phyloP scores from a whole-genome alignment of 2,888 invertebrate genomes.

The Drosophila fungiperda region DNA sequence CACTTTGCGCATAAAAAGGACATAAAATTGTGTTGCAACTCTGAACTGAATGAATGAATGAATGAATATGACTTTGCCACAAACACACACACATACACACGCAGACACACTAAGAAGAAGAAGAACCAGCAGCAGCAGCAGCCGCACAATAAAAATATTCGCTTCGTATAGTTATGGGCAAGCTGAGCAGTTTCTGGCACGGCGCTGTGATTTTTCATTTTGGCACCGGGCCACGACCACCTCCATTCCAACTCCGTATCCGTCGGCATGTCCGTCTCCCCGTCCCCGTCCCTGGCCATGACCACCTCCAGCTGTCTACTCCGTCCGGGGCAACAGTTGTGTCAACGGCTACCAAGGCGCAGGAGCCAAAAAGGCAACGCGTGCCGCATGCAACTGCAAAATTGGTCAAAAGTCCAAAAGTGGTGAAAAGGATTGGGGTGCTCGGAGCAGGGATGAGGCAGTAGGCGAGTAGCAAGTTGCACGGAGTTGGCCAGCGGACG shows the following conservation, averaged over 20 bases:
- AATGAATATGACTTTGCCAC: slow-evolving; percentile 68
- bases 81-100: slow-evolving; percentile 23
- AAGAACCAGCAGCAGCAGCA: slow-evolving; percentile 19
- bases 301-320: slow-evolving; percentile 28
- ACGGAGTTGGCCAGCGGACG: slow-evolving; percentile 23
- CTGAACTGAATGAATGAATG: slow-evolving; percentile 67
- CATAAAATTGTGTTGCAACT: slow-evolving; percentile 78
- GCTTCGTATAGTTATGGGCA: slow-evolving; percentile 54
- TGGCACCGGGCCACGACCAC: slow-evolving; percentile 37
- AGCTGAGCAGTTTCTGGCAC: slow-evolving; percentile 62
- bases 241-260: slow-evolving; percentile 17
- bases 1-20: slow-evolving; percentile 67
- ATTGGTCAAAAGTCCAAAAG: slow-evolving; percentile 36
- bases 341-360: slow-evolving; percentile 52
- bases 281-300: slow-evolving; percentile 11
- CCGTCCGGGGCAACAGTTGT: slow-evolving; percentile 68
- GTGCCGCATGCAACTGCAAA: slow-evolving; percentile 72
- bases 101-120: slow-evolving; percentile 20
- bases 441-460: not conserved
- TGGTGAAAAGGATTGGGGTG: not conserved
- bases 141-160: slow-evolving; percentile 71
- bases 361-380: slow-evolving; percentile 52
- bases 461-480: slow-evolving; percentile 11
- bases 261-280: not conserved
- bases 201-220: slow-evolving; percentile 79